phyloP scores from a whole-genome alignment of 1,140 invertebrate genomes.

The Bombus affinis region DNA sequence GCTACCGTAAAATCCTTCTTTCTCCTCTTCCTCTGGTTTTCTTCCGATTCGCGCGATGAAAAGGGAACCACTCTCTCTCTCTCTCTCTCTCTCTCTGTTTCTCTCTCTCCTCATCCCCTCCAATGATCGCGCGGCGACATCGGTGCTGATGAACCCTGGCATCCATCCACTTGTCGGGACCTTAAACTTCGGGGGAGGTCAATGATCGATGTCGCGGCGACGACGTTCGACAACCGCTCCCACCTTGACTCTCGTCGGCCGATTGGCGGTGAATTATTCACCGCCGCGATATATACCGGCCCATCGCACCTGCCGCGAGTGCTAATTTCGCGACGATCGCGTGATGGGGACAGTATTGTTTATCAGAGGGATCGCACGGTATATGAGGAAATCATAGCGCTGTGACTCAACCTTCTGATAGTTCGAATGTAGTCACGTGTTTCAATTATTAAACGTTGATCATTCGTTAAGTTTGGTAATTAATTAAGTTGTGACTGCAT shows the following conservation, averaged over 20 bases:
- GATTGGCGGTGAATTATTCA: slow-evolving; percentile 43
- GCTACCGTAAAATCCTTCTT: slow-evolving; percentile 38
- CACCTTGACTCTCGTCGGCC: slow-evolving; percentile 26
- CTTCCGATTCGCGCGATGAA: background rate
- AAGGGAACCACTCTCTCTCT: background rate
- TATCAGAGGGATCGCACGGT: background rate
- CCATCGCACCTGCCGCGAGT: slow-evolving; percentile 36
- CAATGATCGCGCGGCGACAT: background rate
- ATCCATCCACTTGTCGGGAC: slow-evolving; percentile 64
- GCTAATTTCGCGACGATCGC: slow-evolving; percentile 32
- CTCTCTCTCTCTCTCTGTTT: background rate
- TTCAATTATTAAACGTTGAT: too few species aligned
- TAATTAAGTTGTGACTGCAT: too few species aligned
- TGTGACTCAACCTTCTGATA: too few species aligned
- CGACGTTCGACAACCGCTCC: slow-evolving; percentile 22
- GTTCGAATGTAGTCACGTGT: too few species aligned
- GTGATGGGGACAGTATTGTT: background rate
- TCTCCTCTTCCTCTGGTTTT: background rate
- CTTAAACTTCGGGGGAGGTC: slow-evolving; percentile 77
- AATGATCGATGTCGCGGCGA: slow-evolving; percentile 58
- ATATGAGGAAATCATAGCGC: background rate
- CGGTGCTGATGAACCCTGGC: slow-evolving; percentile 59
- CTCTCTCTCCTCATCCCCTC: slow-evolving; percentile 6
- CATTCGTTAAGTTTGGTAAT: too few species aligned
- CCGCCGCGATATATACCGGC: background rate